Conservation (phyloP, 2,888 invertebrate species). For the Calliphora vomitoria region DNA sequence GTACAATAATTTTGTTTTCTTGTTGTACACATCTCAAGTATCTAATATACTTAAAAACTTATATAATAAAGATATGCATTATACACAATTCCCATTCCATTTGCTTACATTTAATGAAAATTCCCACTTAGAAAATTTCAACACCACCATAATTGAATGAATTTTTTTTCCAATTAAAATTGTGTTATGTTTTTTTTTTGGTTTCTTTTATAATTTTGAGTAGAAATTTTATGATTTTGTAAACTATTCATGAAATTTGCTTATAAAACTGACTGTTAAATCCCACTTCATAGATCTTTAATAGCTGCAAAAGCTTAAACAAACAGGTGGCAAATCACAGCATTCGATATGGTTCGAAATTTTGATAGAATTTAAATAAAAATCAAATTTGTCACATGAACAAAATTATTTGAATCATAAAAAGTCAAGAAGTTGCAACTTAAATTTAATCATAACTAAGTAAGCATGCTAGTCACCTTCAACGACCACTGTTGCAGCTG, state of each 20-base stretch:
- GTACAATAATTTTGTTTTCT: constrained; percentile 55
- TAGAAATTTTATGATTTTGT: constrained; percentile 6
- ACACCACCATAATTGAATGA: constrained; percentile 38
- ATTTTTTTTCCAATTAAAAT: constrained; percentile 38
- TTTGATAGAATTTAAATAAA: no score
- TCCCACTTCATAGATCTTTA: no score
- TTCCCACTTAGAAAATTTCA: constrained; percentile 59
- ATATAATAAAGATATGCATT: constrained; percentile 33
- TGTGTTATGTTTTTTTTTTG: constrained; percentile 6
- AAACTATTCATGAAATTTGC: neutral
- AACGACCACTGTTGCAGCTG: no score
- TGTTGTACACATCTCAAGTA: constrained; percentile 50
- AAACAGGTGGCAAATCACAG: no score
- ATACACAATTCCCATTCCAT: neutral
- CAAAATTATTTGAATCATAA: no score
- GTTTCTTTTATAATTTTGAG: constrained; percentile 20
- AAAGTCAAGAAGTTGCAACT: no score
- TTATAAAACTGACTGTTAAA: neutral
- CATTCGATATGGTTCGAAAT: no score
- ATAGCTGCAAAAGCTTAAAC: no score
- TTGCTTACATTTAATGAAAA: constrained; percentile 18
- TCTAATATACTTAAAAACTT: constrained; percentile 36
- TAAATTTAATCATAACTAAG: no score
- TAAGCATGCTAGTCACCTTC: no score
- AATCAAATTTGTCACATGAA: no score